phyloP scores from a whole-genome alignment of 1,140 invertebrate species.

The Schlechtendalia chinensis region DNA sequence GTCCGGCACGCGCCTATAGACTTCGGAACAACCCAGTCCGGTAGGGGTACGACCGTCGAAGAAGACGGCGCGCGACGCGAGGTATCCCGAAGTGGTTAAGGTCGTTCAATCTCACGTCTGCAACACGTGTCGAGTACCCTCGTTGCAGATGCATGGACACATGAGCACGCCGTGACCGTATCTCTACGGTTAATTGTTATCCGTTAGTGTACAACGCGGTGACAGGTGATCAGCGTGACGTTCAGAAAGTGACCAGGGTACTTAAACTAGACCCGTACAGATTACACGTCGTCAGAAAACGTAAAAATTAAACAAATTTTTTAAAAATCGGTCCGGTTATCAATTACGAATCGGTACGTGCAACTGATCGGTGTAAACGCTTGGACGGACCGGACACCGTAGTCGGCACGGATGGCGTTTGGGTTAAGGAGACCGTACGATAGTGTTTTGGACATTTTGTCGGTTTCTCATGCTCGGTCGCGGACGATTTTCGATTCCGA shows the following conservation, averaged over 20 bases:
- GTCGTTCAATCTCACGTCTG: conserved; percentile 15
- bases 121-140: conserved; percentile 13
- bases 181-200: conserved; percentile 43
- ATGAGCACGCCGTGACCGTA: conserved; percentile 4
- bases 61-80: too few relatives aligned
- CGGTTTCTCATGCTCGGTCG: too few relatives aligned
- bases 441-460: too few relatives aligned
- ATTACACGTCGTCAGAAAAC: conserved; percentile 15
- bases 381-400: background rate
- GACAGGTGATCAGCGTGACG: conserved; percentile 25
- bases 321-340: conserved; percentile 25
- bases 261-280: conserved; percentile 27
- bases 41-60: too few relatives aligned
- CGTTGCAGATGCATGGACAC: background rate
- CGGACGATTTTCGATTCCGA: too few relatives aligned
- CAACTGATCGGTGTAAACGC: background rate
- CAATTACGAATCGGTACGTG: conserved; percentile 29
- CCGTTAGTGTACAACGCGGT: conserved; percentile 46
- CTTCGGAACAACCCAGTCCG: too few relatives aligned
- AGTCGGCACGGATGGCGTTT: too few relatives aligned
- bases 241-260: conserved; percentile 45
- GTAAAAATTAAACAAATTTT: too few relatives aligned
- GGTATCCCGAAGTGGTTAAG: too few relatives aligned
- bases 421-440: too few relatives aligned
- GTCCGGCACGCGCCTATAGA: too few relatives aligned